Percentiles rank a stretch among this genome's conserved stretches.
Conservation (phyloP, 23 tunicate genomes). For the Oikopleura dioica region DNA sequence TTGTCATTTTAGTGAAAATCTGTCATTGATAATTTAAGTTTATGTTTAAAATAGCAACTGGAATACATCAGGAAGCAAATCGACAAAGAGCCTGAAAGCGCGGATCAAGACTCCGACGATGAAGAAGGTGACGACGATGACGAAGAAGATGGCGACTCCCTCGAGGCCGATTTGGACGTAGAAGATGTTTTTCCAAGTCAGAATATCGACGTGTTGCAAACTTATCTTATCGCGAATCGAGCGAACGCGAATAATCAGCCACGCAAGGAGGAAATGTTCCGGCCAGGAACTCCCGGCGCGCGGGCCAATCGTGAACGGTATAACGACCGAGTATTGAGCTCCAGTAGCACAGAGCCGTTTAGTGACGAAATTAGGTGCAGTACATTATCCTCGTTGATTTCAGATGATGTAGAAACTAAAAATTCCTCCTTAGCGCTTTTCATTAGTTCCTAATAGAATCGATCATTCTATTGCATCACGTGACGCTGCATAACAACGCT, state of each 20-base stretch:
- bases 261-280: too few relatives aligned
- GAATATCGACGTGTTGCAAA: background rate
- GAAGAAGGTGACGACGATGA: slow-evolving; percentile 38
- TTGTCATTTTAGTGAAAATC: background rate
- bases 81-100: slow-evolving; percentile 23
- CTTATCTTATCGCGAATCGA: background rate
- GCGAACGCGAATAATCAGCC: background rate
- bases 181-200: background rate
- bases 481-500: too few relatives aligned
- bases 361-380: too few relatives aligned
- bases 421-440: too few relatives aligned
- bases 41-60: slow-evolving; percentile 25
- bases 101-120: slow-evolving; percentile 6
- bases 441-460: too few relatives aligned
- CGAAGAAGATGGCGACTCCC: slow-evolving; percentile 70
- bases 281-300: too few relatives aligned
- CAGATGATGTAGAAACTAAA: too few relatives aligned
- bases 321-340: too few relatives aligned
- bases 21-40: background rate
- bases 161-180: slow-evolving; percentile 5
- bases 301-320: too few relatives aligned
- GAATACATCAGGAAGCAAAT: slow-evolving; percentile 77
- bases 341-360: too few relatives aligned
- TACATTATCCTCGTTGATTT: too few relatives aligned
- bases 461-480: too few relatives aligned